phyloP scores from a whole-genome alignment of 92 coral and sea anemone genomes.

The Umimayanthus kanabou region DNA sequence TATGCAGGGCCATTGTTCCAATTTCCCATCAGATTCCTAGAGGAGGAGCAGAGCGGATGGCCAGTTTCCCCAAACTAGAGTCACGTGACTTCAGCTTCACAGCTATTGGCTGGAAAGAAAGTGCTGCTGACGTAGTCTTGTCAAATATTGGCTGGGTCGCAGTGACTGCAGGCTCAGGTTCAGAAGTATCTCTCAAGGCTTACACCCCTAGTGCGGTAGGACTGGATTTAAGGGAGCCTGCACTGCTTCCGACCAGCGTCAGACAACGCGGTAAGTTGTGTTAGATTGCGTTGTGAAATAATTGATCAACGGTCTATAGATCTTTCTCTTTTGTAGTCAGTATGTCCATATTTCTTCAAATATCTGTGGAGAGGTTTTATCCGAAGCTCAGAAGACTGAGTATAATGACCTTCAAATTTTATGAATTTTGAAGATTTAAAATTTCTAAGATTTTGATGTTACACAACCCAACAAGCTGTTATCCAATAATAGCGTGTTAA shows the following conservation, averaged over 20 bases:
- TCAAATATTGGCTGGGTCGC: conserved; percentile 96
- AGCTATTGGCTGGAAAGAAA: conserved; percentile 87
- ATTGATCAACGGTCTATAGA: too few relatives aligned
- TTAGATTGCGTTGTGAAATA: too few relatives aligned
- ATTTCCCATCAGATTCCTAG: conserved; percentile 56
- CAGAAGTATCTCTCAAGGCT: conserved; percentile 77
- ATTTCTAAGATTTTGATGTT: too few relatives aligned
- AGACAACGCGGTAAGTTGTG: conserved; percentile 69
- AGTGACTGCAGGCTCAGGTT: conserved; percentile 89
- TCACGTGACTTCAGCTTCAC: conserved; percentile 68
- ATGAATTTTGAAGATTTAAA: too few relatives aligned
- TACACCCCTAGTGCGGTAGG: conserved; percentile 89
- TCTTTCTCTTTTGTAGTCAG: not conserved
- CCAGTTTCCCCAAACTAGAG: conserved; percentile 71
- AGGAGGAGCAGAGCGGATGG: conserved; percentile 83
- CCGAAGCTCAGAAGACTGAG: too few relatives aligned
- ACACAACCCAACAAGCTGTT: too few relatives aligned
- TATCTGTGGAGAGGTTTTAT: too few relatives aligned
- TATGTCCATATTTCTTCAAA: not conserved
- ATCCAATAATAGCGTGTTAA: too few relatives aligned
- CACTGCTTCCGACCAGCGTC: conserved; percentile 89
- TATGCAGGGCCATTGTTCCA: not conserved
- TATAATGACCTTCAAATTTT: too few relatives aligned
- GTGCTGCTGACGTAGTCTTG: conserved; percentile 90
- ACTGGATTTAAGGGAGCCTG: conserved; percentile 76